phyloP scores from a whole-genome alignment of 2,888 invertebrate genomes.

The Meloe dianella region DNA sequence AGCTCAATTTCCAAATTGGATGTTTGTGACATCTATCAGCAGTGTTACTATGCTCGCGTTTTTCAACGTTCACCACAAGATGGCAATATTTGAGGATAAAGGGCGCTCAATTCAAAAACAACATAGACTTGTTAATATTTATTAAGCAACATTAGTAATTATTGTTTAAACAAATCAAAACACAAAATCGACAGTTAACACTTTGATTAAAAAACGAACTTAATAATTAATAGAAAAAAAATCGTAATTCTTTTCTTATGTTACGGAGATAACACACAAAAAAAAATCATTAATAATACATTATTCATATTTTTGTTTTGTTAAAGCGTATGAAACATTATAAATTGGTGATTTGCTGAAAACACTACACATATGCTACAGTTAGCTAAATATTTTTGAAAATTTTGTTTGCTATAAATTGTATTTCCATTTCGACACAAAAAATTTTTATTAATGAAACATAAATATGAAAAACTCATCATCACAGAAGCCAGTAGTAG shows the following conservation, averaged over 20 bases:
- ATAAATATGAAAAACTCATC: constrained; percentile 41
- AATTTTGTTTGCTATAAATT: constrained; percentile 39
- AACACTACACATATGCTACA: constrained; percentile 52
- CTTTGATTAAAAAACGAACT: constrained; percentile 18
- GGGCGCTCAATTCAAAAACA: neutral
- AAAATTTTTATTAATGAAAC: neutral
- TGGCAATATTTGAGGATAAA: neutral
- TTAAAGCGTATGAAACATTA: constrained; percentile 54
- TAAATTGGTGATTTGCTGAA: constrained; percentile 52
- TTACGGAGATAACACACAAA: constrained; percentile 14
- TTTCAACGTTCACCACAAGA: neutral
- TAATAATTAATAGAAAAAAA: neutral
- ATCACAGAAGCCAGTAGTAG: constrained; percentile 59
- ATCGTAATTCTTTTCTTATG: too few relatives aligned
- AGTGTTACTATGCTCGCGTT: neutral
- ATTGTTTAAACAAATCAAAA: constrained; percentile 19
- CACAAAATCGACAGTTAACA: constrained; percentile 22
- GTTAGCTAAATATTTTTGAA: constrained; percentile 47
- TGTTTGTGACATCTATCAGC: neutral
- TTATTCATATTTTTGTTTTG: constrained; percentile 4
- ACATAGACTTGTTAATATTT: constrained; percentile 27
- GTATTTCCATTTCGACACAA: constrained; percentile 30
- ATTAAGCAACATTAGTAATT: constrained; percentile 45
- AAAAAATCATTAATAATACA: constrained; percentile 19
- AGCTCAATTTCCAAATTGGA: neutral